Conservation (phyloP, 2,888 invertebrate genomes). For the Punctoribates punctum region DNA sequence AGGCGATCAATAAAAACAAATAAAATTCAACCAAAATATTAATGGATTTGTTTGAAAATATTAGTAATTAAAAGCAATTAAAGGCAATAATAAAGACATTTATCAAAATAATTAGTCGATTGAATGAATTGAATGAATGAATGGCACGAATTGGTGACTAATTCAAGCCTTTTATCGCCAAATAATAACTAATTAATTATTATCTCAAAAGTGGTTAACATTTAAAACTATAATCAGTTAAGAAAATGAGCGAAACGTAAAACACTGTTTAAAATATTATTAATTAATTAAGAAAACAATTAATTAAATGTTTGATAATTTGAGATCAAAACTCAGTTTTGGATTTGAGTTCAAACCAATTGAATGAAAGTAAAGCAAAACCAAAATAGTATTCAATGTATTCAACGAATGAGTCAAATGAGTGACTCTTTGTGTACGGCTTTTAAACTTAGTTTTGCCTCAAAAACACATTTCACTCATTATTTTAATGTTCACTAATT, state of each 20-base stretch:
- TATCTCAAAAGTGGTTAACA: constrained; percentile 15
- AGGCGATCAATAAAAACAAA: neutral
- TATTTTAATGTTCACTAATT: too few species aligned
- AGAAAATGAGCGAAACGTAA: neutral
- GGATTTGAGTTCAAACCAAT: neutral
- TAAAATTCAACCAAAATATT: too few species aligned
- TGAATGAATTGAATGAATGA: neutral
- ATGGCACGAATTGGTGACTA: neutral
- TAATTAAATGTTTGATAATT: neutral
- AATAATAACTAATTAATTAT: constrained; percentile 1
- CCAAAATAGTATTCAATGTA: neutral
- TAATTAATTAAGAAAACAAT: neutral
- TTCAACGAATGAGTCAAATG: neutral
- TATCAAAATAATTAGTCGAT: too few species aligned
- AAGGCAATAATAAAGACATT: too few species aligned
- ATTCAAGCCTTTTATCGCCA: constrained; percentile 7
- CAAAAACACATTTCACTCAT: neutral
- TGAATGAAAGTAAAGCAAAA: neutral
- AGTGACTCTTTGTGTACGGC: neutral
- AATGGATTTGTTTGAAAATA: too few species aligned
- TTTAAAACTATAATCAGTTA: neutral
- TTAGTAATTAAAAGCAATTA: too few species aligned
- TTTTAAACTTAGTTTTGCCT: neutral
- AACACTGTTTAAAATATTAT: neutral
- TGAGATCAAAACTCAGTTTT: too few species aligned